phyloP scores from a whole-genome alignment of 1,140 invertebrate genomes.

The Papilio xuthus region DNA sequence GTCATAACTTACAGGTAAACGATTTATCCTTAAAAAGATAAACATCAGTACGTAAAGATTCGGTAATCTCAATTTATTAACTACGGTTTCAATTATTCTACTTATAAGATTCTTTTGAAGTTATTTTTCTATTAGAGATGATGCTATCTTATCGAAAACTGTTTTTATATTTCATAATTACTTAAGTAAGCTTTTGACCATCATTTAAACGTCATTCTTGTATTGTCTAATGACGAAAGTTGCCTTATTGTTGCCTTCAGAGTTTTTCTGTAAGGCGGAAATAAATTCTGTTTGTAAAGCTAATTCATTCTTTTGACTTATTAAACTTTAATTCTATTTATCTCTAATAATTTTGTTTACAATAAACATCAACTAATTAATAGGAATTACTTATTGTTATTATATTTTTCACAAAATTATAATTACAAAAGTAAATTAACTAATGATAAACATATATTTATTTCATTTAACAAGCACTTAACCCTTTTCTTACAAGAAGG shows the following conservation, averaged over 20 bases:
- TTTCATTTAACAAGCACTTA: too few relatives aligned
- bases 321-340: too few relatives aligned
- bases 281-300: background rate
- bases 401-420: background rate
- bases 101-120: background rate
- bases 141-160: background rate
- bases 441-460: background rate
- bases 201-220: background rate
- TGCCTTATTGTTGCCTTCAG: background rate
- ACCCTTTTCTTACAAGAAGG: too few relatives aligned
- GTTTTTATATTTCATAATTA: background rate
- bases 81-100: background rate
- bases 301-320: background rate
- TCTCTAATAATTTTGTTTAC: slow-evolving; percentile 8
- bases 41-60: background rate
- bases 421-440: background rate
- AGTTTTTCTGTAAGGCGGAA: background rate
- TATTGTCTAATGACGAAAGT: background rate
- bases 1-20: slow-evolving; percentile 24
- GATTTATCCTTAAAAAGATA: background rate
- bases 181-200: background rate
- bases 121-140: background rate
- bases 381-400: background rate
- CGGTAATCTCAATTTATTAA: background rate
- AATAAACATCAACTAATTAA: background rate